These are phyloP conservation scores for Hyposoter didymator DNA, from an alignment of 2,888 invertebrate species.

Conservation along the genomic window DNA sequence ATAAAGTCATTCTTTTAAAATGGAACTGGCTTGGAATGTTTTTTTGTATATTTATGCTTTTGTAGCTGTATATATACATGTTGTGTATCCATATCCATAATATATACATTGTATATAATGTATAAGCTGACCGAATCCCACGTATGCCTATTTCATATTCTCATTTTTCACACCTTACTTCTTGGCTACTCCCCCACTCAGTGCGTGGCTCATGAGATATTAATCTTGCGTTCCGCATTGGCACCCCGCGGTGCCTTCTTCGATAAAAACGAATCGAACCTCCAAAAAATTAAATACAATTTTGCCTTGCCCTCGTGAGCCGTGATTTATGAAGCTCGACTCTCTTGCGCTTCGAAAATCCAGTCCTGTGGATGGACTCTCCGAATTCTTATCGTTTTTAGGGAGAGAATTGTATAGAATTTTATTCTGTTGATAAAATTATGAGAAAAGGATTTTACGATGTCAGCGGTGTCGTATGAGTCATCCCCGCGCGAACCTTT, in stretches of 20 bases:
- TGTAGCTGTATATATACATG: conserved; percentile 19
- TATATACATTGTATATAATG: conserved; percentile 57
- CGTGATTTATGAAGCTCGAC: conserved; percentile 68
- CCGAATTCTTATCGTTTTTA: conserved; percentile 45
- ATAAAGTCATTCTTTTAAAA: conserved; percentile 28
- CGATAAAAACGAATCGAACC: conserved; percentile 73
- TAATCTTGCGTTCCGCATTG: conserved; percentile 71
- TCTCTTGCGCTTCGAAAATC: conserved; percentile 55
- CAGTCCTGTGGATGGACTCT: conserved; percentile 52
- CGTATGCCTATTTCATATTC: conserved; percentile 69
- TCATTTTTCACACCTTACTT: conserved; percentile 72
- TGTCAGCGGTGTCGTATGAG: background rate
- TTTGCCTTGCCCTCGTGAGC: conserved; percentile 68
- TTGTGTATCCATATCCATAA: conserved; percentile 39
- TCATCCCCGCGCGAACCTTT: background rate
- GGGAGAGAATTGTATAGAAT: conserved; percentile 20
- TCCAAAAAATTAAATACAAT: conserved; percentile 73
- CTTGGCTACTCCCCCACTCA: conserved; percentile 63
- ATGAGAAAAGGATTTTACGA: background rate
- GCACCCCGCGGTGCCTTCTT: conserved; percentile 68
- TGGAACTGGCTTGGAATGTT: conserved; percentile 30
- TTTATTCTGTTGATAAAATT: conserved; percentile 13
- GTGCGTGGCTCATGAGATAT: conserved; percentile 69
- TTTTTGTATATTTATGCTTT: conserved; percentile 15
- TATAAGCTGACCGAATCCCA: conserved; percentile 63